phyloP scores from a whole-genome alignment of 2,113 vertebrate species.

The Dicrurus megarhynchus region DNA sequence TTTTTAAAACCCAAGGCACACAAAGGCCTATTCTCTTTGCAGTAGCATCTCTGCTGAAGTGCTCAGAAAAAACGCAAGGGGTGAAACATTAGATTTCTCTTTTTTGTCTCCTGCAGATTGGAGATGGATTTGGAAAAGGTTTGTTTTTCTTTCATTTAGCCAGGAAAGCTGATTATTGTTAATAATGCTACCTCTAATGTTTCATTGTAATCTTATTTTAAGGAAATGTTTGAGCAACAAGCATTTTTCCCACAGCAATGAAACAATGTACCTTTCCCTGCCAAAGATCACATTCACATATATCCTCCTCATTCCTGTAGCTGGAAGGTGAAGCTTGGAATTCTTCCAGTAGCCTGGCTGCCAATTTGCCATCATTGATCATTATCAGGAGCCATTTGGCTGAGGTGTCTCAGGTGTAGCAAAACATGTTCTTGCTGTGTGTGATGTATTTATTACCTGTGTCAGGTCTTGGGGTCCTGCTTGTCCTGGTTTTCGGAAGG shows the following conservation, averaged over 20 bases:
- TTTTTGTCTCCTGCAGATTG: neutral
- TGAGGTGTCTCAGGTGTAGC: neutral
- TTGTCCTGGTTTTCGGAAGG: neutral
- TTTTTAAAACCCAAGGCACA: neutral
- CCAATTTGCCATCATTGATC: conserved; percentile 48
- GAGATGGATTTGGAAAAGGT: neutral
- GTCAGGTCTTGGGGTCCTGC: neutral
- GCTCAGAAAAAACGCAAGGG: neutral
- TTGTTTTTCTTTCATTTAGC: neutral
- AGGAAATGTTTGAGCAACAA: conserved; percentile 70
- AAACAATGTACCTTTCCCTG: conserved; percentile 75
- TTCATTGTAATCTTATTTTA: conserved; percentile 70
- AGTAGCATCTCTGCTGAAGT: neutral
- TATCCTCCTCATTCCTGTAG: conserved; percentile 30
- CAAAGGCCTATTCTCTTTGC: neutral
- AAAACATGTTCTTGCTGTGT: neutral
- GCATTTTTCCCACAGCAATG: conserved; percentile 80
- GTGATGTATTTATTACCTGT: neutral
- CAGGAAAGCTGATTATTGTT: neutral
- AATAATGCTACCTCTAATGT: conserved; percentile 28
- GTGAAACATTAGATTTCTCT: neutral
- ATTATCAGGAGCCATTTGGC: conserved; percentile 35
- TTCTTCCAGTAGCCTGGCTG: conserved; percentile 43
- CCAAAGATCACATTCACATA: conserved; percentile 62
- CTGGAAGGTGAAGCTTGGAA: conserved; percentile 72